Evolutionary conservation across 2,888 invertebrate species (phyloP), one percentile per base, ranked within the genome.

Genomic region (Pachliopta kotzebuea): DNA sequence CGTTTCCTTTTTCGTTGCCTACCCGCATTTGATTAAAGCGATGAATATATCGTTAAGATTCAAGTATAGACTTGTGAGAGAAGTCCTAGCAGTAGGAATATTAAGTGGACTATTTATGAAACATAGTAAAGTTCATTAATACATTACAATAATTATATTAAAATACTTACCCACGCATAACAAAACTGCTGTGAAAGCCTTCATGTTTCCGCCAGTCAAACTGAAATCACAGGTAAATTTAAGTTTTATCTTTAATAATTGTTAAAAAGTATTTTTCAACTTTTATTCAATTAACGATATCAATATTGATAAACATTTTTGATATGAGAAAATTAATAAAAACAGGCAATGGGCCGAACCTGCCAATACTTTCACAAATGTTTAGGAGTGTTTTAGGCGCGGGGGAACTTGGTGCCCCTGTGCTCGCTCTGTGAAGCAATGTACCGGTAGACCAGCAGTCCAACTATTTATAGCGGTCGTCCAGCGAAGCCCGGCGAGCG

Each of bases 381-480:
- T 73, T 78, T 79, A 72, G 57, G 64, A 71, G 72, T 67, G 78
- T 75, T 77, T 80, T 76, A 77, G 79, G 77, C 72, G 60, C 56
- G 56, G 71, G 81, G 87, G 84, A 82, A 77, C 75, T 66, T 62
- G 64, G 68, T 71, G 76, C 77, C 87, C 90, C 89, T 84, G 80
- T 70, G 74, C 73, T 80, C 77, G 72, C 77, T 80, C 79, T 69
- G 80, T 89, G 86, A 77, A 77, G 88, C 84, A 90, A 90, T 90
- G 90, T 84, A 75, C 80, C 26, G 72, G 73, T 69, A 52, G 74
- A 75, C 76, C 64, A 70, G 62, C 66, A 67, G 67, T 76, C 81
- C 81, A 83, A 81, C 76, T 84, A 88, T 90, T 86, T 90, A 90
- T 90, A 90, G 88, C 79, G 76, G 81, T 73, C 72, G 80, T 73